A percentile compares a stretch with the other conserved stretches of the same genome.
Conservation (phyloP, 2,888 invertebrate genomes). For the Mechanitis mazaeus region DNA sequence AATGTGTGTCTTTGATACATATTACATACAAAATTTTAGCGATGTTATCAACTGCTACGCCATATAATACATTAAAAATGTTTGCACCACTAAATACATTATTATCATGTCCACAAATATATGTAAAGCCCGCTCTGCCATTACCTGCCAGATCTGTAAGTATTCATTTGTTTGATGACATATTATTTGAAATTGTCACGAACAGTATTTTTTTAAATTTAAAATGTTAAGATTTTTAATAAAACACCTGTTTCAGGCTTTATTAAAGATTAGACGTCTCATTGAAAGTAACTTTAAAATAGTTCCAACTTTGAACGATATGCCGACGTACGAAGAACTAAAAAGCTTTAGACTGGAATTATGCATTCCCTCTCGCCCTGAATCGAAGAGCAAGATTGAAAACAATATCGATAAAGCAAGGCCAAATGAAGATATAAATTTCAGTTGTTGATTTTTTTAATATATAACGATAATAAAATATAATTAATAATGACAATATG, state of each 20-base stretch:
- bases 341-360: constrained; percentile 54
- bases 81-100: constrained; percentile 48
- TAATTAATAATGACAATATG: too few species aligned
- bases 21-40: constrained; percentile 35
- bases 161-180: constrained; percentile 6
- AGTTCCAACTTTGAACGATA: constrained; percentile 37
- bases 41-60: constrained; percentile 39
- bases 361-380: constrained; percentile 43
- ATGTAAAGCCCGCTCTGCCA: constrained; percentile 58
- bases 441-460: too few species aligned
- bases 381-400: too few species aligned
- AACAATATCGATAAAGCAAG: too few species aligned
- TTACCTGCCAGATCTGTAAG: constrained; percentile 55
- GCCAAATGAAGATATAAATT: too few species aligned
- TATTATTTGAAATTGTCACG: not conserved
- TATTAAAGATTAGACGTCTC: constrained; percentile 53
- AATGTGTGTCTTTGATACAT: too few species aligned
- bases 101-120: constrained; percentile 56
- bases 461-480: too few species aligned
- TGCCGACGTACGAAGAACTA: constrained; percentile 52
- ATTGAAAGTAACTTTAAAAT: constrained; percentile 35
- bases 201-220: not conserved
- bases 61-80: constrained; percentile 60
- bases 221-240: not conserved
- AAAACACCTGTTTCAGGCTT: constrained; percentile 39